Conservation (phyloP, 2,888 invertebrate species). For the Dusona sp. region DNA sequence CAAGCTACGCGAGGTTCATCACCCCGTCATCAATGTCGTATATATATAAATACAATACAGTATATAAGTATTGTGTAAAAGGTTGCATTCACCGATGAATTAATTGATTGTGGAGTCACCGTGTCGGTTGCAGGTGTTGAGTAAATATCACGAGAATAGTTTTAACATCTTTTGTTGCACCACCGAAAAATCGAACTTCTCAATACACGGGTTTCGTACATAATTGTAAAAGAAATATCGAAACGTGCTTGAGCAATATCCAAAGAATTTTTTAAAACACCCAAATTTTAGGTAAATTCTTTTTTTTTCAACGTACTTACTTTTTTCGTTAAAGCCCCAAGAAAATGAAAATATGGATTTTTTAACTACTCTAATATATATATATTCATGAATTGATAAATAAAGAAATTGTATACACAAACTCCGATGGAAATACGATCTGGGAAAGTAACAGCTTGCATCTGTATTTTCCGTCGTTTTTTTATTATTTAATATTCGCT, state of each 20-base stretch:
- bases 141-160: not conserved
- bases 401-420: too few species aligned
- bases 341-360: too few species aligned
- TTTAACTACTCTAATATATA: too few species aligned
- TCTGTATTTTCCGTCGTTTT: not conserved
- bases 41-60: not conserved
- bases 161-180: too few species aligned
- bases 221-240: too few species aligned
- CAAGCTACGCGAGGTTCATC: slow-evolving; percentile 38
- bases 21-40: slow-evolving; percentile 20
- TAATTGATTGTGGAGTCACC: not conserved
- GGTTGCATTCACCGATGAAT: not conserved
- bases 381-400: too few species aligned
- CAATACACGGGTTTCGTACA: too few species aligned
- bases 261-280: too few species aligned
- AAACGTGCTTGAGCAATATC: not conserved
- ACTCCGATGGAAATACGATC: slow-evolving; percentile 12
- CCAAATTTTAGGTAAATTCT: too few species aligned
- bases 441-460: slow-evolving; percentile 65
- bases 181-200: too few species aligned
- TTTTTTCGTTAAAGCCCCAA: too few species aligned
- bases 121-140: not conserved
- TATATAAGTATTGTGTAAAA: not conserved
- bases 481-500: not conserved
- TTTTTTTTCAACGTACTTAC: too few species aligned